Base-by-base conservation (phyloP, 2,797 vertebrate genomes). In the Manis crassicaudata region DNA sequence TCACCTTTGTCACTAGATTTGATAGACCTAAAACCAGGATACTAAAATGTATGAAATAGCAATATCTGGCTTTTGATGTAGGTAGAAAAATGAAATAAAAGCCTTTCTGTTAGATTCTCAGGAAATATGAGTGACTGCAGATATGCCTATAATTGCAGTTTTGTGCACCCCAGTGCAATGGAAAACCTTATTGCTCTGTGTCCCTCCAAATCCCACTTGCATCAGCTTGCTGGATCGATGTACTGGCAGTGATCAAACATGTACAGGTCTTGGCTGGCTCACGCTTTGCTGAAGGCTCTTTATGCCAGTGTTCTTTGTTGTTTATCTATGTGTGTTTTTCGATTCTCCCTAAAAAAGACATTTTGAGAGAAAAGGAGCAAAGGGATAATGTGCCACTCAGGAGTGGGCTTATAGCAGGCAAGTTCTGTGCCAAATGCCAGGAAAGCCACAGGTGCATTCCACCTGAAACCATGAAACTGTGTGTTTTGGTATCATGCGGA, bases 11-110 rank as follows among this genome's bases (percentile, higher is more conserved):
- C 68, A 63, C 43, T 56, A 85, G 6, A 35, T 72, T 52, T 56
- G 52, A 67, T 67, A 88, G 58, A 50, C 65, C 27, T 90, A 60
- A 88, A 93, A 37, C 7, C 8, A 62, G 77, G 52, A 72, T 70
- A 35, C 60, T 73, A 20, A 88, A 92, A 93, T 70, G 25, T 63
- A 68, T 50, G 35, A 37, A 95, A 20, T 6, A 83, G 27, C 29
- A 96, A 62, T 82, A 88, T 92, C 37, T 77, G 50, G n/a, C 23
- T 88, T 91, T 88, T 18, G 7, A 54, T 6, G 50, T 9, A 96
- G 67, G 52, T 65, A 85, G 40, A 80, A 92, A 85, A 96, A 95
- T 25, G 14, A 89, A 96, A 63, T 37, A 7, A 65, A 95, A 96
- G 35, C 27, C 23, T 79, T 81, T 92, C 72, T 87, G 58, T 73